Evolutionary conservation across 2,888 invertebrate genomes (phyloP).

Genomic region (Tholera decimalis): DNA sequence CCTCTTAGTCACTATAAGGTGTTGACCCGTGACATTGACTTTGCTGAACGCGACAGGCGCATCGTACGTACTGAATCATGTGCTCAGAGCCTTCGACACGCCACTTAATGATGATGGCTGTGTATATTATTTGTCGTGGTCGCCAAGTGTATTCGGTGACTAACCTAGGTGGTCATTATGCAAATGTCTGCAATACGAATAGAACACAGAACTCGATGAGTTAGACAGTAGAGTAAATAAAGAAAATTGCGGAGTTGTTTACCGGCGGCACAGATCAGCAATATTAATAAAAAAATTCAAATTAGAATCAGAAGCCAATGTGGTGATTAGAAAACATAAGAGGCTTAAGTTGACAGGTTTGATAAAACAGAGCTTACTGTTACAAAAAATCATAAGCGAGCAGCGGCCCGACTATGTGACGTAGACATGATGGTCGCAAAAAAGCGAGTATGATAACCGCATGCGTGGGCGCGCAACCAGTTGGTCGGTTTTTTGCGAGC

Average conservation of each 20-base stretch:
- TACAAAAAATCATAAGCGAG: constrained; percentile 64
- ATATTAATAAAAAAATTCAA: constrained; percentile 19
- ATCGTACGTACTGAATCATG: constrained; percentile 34
- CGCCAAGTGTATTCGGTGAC: constrained; percentile 41
- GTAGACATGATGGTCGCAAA: constrained; percentile 63
- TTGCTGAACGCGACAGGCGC: constrained; percentile 27
- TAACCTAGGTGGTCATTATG: constrained; percentile 51
- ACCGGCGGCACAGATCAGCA: not conserved
- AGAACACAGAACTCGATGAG: constrained; percentile 25
- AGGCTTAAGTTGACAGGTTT: constrained; percentile 29
- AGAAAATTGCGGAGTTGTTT: constrained; percentile 17
- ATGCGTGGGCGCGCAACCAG: constrained; percentile 85
- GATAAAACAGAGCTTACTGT: constrained; percentile 40
- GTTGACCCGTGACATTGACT: constrained; percentile 61
- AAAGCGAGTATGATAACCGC: constrained; percentile 75
- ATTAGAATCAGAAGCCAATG: constrained; percentile 17
- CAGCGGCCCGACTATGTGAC: constrained; percentile 70
- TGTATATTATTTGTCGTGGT: constrained; percentile 49
- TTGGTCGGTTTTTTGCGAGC: constrained; percentile 84
- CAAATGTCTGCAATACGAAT: constrained; percentile 40
- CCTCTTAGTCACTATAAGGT: constrained; percentile 18
- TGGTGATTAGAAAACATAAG: constrained; percentile 36
- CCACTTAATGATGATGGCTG: constrained; percentile 60
- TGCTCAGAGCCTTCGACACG: constrained; percentile 34
- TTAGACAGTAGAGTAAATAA: constrained; percentile 40